Base-by-base conservation (phyloP, 2,888 invertebrate genomes). In the Tridacna gigas region DNA sequence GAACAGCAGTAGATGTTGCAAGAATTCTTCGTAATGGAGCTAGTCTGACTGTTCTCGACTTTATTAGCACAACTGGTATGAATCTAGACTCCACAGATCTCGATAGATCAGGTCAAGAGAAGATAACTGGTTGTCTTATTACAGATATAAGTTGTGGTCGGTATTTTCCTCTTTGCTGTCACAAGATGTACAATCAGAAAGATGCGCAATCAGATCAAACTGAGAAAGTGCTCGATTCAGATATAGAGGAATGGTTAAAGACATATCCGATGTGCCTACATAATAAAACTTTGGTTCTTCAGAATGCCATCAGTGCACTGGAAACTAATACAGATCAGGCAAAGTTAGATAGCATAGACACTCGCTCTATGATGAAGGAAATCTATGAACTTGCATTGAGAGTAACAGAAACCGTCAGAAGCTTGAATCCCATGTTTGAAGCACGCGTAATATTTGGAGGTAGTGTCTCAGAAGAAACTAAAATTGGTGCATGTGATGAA, bases 81-180 rank as follows among this genome's bases (percentile, higher is more conserved):
- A 3, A 63, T 22, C 13, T 13, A 22, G 63, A 63, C 13, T 13
- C 13, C 2, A 13, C 20, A 22, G 13, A 18, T 63, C 1, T 22
- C 63, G 13, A 22, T 63, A 22, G 13, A 22, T 4, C 37, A 56
- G 60, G 60, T 25, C 37, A 37, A 4, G 7, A 37, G 2, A 7
- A 37, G 37, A 37, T 37, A 37, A 37, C 2, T 7, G 37, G 3
- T 37, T 7, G 37, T 37, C 37, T 37, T 37, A 67, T 74, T 12
- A 75, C 75, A 20, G 77, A 76, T 48, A 48, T 71, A 22, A 60
- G 80, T n/a, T 61, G 22, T 28, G 76, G 80, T 47, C 61, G 67
- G 80, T 76, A 63, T 77, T 76, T 47, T 51, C 80, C 63, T 22
- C 45, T 76, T 3, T 80, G 80, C 47, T 80, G 80, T 71, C 76